Percentiles rank a stretch among this genome's conserved stretches.
Conservation (phyloP, 1,140 invertebrate genomes). For the Zaprionus capensis region DNA sequence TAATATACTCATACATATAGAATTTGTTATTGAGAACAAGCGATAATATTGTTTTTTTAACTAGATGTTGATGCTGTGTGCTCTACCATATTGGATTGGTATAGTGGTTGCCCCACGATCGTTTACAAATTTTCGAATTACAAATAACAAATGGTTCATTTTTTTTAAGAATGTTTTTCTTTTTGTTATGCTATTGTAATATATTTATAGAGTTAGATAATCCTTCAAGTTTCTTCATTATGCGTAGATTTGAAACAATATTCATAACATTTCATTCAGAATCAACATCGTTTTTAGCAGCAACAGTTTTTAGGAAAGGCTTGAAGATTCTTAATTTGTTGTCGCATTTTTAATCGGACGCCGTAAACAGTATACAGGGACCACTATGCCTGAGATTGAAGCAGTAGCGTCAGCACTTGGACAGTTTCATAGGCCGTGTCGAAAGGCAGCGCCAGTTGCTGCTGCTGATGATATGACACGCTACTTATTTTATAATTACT, state of each 20-base stretch:
- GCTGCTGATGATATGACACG: slow-evolving; percentile 66
- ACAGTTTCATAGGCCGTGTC: slow-evolving; percentile 55
- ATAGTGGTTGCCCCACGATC: slow-evolving; percentile 30
- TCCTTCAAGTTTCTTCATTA: no score
- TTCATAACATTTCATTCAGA: not conserved
- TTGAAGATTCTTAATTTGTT: not conserved
- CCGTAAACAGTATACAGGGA: not conserved
- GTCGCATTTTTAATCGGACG: not conserved
- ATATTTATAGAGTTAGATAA: not conserved
- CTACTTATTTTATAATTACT: slow-evolving; percentile 79
- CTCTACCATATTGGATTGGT: slow-evolving; percentile 26
- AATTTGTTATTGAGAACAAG: slow-evolving; percentile 84
- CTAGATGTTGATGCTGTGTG: slow-evolving; percentile 77
- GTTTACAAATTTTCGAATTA: not conserved
- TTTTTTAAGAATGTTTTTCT: not conserved
- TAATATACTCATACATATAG: slow-evolving; percentile 54
- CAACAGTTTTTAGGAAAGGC: not conserved
- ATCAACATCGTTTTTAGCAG: not conserved
- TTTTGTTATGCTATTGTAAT: not conserved
- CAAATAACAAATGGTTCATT: not conserved
- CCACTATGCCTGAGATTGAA: slow-evolving; percentile 48
- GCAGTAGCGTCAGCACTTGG: slow-evolving; percentile 19
- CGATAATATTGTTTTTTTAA: slow-evolving; percentile 84
- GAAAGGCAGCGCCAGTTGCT: slow-evolving; percentile 37
- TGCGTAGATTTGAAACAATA: not conserved